Evolutionary conservation across 2,113 vertebrate genomes (phyloP).

Genomic region (Cynopterus brachyotis): DNA sequence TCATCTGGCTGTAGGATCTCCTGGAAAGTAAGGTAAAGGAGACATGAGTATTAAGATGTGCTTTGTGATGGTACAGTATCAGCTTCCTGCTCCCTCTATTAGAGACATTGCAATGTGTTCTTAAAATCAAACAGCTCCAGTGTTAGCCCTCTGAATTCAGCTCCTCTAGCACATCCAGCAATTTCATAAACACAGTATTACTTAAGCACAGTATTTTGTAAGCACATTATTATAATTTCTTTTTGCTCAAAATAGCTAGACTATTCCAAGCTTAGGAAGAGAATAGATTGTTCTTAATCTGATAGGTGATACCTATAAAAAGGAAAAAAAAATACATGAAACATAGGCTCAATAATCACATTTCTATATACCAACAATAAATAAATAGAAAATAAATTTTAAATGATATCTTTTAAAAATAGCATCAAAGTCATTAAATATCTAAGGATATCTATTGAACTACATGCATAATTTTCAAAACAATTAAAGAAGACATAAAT

Average conservation of each 20-base stretch:
- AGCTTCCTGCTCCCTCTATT: background rate
- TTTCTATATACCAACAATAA: background rate
- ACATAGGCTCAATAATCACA: background rate
- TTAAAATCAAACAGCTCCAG: background rate
- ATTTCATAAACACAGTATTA: background rate
- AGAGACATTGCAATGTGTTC: background rate
- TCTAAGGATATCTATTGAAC: background rate
- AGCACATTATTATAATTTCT: background rate
- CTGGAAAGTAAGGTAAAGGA: background rate
- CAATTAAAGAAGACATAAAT: background rate
- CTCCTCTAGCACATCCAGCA: background rate
- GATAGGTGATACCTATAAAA: background rate
- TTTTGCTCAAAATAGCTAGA: conserved; percentile 8
- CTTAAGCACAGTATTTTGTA: background rate
- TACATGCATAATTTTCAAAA: background rate
- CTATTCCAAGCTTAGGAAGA: background rate
- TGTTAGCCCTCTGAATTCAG: background rate
- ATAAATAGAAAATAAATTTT: background rate
- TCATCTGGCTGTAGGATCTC: background rate
- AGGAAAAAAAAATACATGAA: background rate
- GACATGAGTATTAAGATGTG: background rate
- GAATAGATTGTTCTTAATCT: conserved; percentile 1
- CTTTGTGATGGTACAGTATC: background rate
- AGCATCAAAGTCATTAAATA: background rate
- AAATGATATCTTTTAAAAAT: background rate